These are phyloP conservation scores for Macroramphosus scolopax DNA, from an alignment of 2,797 vertebrate genomes.

Conservation along the genomic window DNA sequence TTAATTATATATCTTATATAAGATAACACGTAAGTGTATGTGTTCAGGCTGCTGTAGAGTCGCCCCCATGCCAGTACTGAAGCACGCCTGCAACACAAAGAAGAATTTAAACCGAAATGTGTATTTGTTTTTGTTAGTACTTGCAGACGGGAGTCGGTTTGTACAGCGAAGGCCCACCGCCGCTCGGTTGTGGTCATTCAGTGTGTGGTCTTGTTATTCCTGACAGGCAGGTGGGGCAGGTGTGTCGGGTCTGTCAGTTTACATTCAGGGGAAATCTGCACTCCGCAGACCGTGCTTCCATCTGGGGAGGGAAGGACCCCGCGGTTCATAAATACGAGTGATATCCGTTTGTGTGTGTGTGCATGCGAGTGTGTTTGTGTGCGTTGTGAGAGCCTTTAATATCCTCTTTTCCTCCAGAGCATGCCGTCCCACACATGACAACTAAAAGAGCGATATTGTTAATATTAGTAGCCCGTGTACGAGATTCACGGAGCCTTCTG, in stretches of 20 bases:
- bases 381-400: too few species aligned
- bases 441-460: neutral
- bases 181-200: conserved; percentile 27
- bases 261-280: conserved; percentile 36
- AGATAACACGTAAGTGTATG: too few species aligned
- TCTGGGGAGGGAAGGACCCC: conserved; percentile 30
- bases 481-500: conserved; percentile 9
- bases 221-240: conserved; percentile 52
- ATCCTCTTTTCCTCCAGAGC: too few species aligned
- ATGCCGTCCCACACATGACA: neutral
- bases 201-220: conserved; percentile 47
- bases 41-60: too few species aligned
- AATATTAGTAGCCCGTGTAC: conserved; percentile 3
- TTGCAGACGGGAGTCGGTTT: conserved; percentile 1
- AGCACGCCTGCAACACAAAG: too few species aligned
- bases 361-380: neutral
- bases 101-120: too few species aligned
- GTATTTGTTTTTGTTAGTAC: neutral
- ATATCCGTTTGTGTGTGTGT: conserved; percentile 19
- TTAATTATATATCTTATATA: too few species aligned
- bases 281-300: conserved; percentile 26
- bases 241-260: conserved; percentile 55
- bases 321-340: conserved; percentile 32
- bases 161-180: neutral
- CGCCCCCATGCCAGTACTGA: too few species aligned